Evolutionary conservation across 2,888 invertebrate genomes (phyloP).

Genomic region (Gnatocerus cornutus): DNA sequence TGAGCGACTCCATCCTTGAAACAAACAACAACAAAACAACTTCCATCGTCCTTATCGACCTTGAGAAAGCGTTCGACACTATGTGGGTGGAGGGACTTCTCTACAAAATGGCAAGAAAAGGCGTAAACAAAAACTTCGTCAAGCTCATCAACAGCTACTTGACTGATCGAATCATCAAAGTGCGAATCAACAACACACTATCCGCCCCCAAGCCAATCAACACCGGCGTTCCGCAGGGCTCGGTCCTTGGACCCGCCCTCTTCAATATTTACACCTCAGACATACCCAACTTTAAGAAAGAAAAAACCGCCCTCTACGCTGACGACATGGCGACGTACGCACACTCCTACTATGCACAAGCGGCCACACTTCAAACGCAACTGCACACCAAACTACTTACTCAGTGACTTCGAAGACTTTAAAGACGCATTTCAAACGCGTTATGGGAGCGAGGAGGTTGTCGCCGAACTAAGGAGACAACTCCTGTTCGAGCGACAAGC

Average conservation of each 20-base stretch:
- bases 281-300: constrained; percentile 44
- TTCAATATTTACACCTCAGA: constrained; percentile 17
- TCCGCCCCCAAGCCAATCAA: constrained; percentile 49
- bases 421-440: constrained; percentile 40
- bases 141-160: constrained; percentile 56
- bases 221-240: neutral
- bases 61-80: constrained; percentile 62
- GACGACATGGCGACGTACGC: constrained; percentile 52
- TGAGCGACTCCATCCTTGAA: no score
- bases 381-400: constrained; percentile 28
- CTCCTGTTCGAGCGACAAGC: no score
- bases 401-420: no score
- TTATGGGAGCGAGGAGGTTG: no score
- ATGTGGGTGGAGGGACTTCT: constrained; percentile 59
- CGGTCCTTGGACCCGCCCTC: no score
- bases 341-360: constrained; percentile 8
- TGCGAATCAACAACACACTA: constrained; percentile 48
- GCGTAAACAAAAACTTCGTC: constrained; percentile 53
- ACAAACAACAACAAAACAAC: no score
- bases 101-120: constrained; percentile 53
- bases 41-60: constrained; percentile 59
- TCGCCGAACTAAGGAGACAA: no score
- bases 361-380: constrained; percentile 30
- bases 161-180: constrained; percentile 50
- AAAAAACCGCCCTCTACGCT: constrained; percentile 50